Conservation (phyloP, 1,140 invertebrate species). For the Medauroidea extradentata region DNA sequence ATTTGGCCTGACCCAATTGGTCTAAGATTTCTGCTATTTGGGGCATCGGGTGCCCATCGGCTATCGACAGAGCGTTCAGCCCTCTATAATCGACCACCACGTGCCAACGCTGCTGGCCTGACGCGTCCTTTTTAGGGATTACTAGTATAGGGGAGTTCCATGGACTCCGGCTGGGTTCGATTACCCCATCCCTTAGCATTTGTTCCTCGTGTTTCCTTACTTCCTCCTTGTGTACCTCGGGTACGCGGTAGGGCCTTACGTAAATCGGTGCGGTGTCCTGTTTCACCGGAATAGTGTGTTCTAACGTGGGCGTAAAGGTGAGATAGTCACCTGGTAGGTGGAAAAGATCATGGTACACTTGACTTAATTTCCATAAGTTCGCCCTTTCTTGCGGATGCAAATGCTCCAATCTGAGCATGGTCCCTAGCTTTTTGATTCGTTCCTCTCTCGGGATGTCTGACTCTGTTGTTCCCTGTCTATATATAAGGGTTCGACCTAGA, state of each 20-base stretch:
- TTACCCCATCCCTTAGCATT: constrained; percentile 19
- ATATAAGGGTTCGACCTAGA: no score
- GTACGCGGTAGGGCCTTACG: neutral
- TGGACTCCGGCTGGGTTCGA: constrained; percentile 19
- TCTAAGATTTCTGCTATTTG: constrained; percentile 36
- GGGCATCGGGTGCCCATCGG: constrained; percentile 44
- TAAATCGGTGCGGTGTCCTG: neutral
- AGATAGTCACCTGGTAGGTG: constrained; percentile 10
- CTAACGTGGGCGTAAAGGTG: neutral
- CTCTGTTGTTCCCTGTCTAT: no score
- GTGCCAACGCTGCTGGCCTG: constrained; percentile 19
- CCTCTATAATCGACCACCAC: constrained; percentile 28
- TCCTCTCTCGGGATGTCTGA: no score
- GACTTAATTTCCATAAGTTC: no score
- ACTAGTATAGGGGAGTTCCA: constrained; percentile 27
- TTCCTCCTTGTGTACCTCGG: neutral
- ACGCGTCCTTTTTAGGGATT: constrained; percentile 20
- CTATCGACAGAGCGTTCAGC: constrained; percentile 27
- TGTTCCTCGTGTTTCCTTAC: constrained; percentile 2
- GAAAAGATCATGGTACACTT: no score
- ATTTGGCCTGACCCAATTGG: neutral
- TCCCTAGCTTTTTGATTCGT: no score
- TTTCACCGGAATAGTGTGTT: neutral
- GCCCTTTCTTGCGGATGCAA: no score
- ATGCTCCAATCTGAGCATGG: no score